Base-by-base conservation (phyloP, 2,888 invertebrate genomes). In the Mycogona germanica region DNA sequence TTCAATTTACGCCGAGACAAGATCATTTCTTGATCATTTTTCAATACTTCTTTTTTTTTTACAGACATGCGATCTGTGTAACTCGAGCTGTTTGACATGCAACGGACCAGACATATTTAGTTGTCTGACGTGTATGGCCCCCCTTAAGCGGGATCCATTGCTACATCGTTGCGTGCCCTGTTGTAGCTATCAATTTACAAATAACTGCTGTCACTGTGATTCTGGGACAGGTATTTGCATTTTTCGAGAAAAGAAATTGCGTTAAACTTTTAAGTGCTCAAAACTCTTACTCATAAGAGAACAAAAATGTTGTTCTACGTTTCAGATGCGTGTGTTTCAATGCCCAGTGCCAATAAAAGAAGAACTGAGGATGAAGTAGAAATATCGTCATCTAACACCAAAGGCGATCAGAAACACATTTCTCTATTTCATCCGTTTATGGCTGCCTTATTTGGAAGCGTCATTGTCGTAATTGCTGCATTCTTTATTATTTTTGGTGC, bases 161-260 rank as follows among this genome's bases (percentile, higher is more conserved):
- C 26, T 58, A 12, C 55, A 53, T 32, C 53, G 56, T n/a, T 58
- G 58, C 19, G 56, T 58, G 9, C 54, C 54, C 9, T 58, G 58
- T 35, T 58, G 58, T 38, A 37, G 26, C 26, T 26, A 48, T 17
- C 32, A 32, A n/a, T 21, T 23, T n/a, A 35, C 28, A 12, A 32
- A 23, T 12, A 32, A 41, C 23, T 58, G 58, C 35, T 58, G 58
- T 30, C 51, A 51, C 28, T 58, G 58, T 41, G 56, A 56, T 51
- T 29, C 25, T 19, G 30, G 32, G 9, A 55, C 57, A n/a, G 53
- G 57, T 49, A n/a, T 47, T 17, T 46, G n/a, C 6, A 17, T 17
- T 17, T 26, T 50, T 9, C 17, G 6, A 17, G 19, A 38, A n/a
- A n/a, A 32, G 35, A 32, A 32, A 32, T n/a, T 12, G 35, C n/a